Percentiles rank a stretch among this genome's conserved stretches.
These are phyloP conservation scores for Cervus canadensis DNA, from an alignment of 2,113 vertebrate genomes.

Conservation along the genomic window DNA sequence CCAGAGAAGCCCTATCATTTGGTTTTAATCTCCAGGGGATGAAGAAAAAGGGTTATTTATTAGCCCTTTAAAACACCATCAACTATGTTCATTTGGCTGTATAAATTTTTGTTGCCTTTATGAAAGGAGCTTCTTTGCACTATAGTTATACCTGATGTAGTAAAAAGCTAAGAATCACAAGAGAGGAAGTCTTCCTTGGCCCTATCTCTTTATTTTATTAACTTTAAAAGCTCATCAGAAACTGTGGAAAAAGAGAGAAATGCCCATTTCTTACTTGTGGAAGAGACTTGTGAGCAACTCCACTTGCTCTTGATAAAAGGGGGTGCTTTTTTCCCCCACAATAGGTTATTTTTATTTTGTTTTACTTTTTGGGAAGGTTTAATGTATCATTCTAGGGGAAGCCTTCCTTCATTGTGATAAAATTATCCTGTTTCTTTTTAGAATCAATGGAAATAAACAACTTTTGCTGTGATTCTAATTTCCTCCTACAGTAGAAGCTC, in stretches of 20 bases:
- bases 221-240: constrained; percentile 9
- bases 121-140: neutral
- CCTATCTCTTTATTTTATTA: constrained; percentile 22
- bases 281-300: neutral
- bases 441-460: neutral
- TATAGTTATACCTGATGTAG: neutral
- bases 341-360: neutral
- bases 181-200: constrained; percentile 23
- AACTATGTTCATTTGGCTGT: neutral
- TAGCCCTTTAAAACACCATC: constrained; percentile 11
- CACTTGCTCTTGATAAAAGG: neutral
- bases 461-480: neutral
- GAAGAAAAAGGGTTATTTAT: constrained; percentile 49
- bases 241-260: neutral
- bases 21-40: constrained; percentile 27
- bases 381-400: neutral
- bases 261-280: neutral
- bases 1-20: neutral
- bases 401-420: neutral
- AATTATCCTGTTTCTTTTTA: neutral
- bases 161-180: neutral
- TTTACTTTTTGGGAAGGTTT: neutral
- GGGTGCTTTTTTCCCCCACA: neutral
- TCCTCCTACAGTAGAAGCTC: neutral
- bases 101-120: constrained; percentile 36